Conservation (phyloP, 2,797 vertebrate species). For the Pseudochirops cupreus region DNA sequence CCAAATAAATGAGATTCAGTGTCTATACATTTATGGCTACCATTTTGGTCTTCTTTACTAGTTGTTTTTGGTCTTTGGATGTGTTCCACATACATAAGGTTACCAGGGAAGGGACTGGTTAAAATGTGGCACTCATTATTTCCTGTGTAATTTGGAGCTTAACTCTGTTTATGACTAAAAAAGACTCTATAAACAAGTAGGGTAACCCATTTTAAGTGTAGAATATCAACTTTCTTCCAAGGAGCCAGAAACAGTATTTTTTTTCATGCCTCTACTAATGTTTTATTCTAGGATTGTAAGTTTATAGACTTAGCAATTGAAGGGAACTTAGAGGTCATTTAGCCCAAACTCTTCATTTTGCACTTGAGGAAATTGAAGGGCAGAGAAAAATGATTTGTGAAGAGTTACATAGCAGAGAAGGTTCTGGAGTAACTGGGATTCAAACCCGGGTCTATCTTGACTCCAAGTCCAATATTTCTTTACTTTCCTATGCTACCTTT, state of each 20-base stretch:
- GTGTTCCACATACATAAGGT: neutral
- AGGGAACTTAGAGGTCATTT: neutral
- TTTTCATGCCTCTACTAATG: neutral
- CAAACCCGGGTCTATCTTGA: neutral
- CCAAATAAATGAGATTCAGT: neutral
- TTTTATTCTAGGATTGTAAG: neutral
- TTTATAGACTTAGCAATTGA: neutral
- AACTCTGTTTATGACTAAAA: neutral
- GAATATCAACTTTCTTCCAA: neutral
- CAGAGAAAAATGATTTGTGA: neutral
- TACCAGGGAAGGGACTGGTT: neutral
- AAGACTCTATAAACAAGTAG: slow-evolving; percentile 10
- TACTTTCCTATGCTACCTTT: neutral
- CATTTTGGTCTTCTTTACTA: neutral
- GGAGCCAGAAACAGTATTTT: neutral
- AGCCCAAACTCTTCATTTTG: neutral
- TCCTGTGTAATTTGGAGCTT: neutral
- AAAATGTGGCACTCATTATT: neutral
- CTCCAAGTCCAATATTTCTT: neutral
- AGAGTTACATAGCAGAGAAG: neutral
- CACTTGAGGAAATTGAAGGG: neutral
- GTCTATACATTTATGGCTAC: neutral
- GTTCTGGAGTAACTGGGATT: neutral
- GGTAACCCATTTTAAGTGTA: neutral
- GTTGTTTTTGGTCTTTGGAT: neutral